Conservation (phyloP, 1,140 invertebrate genomes). For the Alviniconcha marisindica region DNA sequence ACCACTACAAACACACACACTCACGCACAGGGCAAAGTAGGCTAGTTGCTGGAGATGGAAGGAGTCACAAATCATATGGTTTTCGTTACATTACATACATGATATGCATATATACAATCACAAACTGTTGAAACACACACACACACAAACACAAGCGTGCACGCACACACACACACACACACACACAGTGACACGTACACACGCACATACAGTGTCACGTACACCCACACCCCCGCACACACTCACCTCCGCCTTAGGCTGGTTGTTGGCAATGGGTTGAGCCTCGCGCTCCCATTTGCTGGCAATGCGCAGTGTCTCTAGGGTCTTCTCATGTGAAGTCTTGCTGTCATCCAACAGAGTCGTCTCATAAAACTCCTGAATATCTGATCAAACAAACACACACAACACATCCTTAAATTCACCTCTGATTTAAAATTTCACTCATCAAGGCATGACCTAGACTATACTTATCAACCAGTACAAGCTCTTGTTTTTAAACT, state of each 20-base stretch:
- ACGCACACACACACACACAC: slow-evolving; percentile 17
- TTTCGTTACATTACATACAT: too few relatives aligned
- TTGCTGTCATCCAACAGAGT: slow-evolving; percentile 97
- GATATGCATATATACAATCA: not conserved
- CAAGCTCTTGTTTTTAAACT: too few relatives aligned
- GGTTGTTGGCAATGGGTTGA: slow-evolving; percentile 59
- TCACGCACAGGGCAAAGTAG: too few relatives aligned
- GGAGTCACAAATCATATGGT: too few relatives aligned
- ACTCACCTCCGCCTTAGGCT: slow-evolving; percentile 53
- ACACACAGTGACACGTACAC: not conserved
- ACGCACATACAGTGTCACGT: not conserved
- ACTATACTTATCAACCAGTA: too few relatives aligned
- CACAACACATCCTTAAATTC: too few relatives aligned
- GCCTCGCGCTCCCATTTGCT: slow-evolving; percentile 88
- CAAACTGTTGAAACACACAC: not conserved
- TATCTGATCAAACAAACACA: slow-evolving; percentile 85
- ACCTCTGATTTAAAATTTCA: too few relatives aligned
- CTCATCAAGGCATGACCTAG: too few relatives aligned
- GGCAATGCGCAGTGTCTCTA: slow-evolving; percentile 95
- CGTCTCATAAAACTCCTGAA: slow-evolving; percentile 99
- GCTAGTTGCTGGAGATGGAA: too few relatives aligned
- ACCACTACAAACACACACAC: too few relatives aligned
- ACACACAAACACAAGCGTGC: not conserved
- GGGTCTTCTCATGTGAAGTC: slow-evolving; percentile 95
- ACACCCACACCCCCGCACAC: not conserved